Evolutionary conservation across 2,888 invertebrate species (phyloP).

Genomic region (Apodemia hepburni): DNA sequence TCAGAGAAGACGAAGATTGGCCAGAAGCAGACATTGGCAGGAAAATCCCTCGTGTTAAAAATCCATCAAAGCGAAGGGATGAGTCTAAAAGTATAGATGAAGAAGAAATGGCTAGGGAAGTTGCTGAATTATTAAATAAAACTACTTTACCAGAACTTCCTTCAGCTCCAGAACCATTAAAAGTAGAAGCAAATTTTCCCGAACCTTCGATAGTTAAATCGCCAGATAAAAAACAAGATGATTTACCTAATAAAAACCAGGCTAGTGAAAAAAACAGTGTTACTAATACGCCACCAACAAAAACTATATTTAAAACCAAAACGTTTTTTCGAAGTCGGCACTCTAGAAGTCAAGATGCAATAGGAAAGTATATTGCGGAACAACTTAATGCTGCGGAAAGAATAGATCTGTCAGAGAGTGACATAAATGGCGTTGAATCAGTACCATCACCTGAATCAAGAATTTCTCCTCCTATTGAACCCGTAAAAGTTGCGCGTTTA

Average conservation of each 20-base stretch:
- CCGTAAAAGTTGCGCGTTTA: conserved; percentile 76
- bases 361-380: conserved; percentile 75
- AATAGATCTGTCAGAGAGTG: conserved; percentile 62
- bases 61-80: conserved; percentile 59
- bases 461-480: conserved; percentile 69
- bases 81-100: conserved; percentile 66
- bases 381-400: conserved; percentile 69
- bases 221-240: conserved; percentile 61
- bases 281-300: conserved; percentile 47
- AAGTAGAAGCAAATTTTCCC: conserved; percentile 80
- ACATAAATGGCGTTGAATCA: conserved; percentile 61
- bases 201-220: conserved; percentile 72
- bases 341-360: conserved; percentile 75
- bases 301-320: conserved; percentile 77
- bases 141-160: conserved; percentile 81
- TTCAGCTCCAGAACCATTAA: conserved; percentile 70
- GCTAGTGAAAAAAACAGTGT: conserved; percentile 39
- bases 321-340: conserved; percentile 78
- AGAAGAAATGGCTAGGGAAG: conserved; percentile 75
- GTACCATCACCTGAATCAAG: conserved; percentile 60
- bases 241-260: conserved; percentile 37
- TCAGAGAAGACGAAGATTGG: conserved; percentile 86
- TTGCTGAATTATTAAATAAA: conserved; percentile 81
- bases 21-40: conserved; percentile 77
- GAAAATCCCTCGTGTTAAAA: conserved; percentile 83